These are phyloP conservation scores for Nephotettix cincticeps DNA, from an alignment of 1,140 invertebrate species.

Conservation along the genomic window DNA sequence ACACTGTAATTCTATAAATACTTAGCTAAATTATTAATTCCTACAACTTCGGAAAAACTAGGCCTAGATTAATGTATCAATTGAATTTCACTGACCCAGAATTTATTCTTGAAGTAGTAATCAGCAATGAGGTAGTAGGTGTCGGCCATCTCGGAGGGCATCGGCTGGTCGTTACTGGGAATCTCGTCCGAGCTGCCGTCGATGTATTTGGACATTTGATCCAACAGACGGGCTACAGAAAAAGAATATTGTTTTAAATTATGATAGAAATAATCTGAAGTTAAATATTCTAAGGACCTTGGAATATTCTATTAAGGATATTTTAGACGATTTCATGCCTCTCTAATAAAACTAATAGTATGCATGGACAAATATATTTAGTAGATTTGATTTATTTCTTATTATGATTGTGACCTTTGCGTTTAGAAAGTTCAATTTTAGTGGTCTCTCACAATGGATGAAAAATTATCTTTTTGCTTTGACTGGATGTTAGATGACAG, in stretches of 20 bases:
- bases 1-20: no score
- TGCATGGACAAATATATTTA: background rate
- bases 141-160: slow-evolving; percentile 60
- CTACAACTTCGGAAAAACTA: background rate
- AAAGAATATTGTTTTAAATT: background rate
- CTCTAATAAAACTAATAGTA: background rate
- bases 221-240: slow-evolving; percentile 36
- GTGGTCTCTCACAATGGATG: no score
- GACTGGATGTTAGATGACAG: no score
- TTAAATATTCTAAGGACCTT: no score
- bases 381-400: no score
- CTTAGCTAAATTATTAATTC: background rate
- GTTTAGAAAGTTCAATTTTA: no score
- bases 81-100: slow-evolving; percentile 53
- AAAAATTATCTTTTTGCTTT: no score
- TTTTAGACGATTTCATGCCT: background rate
- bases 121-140: slow-evolving; percentile 90
- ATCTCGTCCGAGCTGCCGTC: slow-evolving; percentile 57
- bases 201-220: slow-evolving; percentile 66
- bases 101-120: slow-evolving; percentile 89
- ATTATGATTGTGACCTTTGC: no score
- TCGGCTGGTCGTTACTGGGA: slow-evolving; percentile 49
- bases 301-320: no score
- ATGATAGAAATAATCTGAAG: no score
- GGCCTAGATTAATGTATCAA: background rate